Conservation (phyloP, 2,888 invertebrate genomes). For the Antheraea yamamai region DNA sequence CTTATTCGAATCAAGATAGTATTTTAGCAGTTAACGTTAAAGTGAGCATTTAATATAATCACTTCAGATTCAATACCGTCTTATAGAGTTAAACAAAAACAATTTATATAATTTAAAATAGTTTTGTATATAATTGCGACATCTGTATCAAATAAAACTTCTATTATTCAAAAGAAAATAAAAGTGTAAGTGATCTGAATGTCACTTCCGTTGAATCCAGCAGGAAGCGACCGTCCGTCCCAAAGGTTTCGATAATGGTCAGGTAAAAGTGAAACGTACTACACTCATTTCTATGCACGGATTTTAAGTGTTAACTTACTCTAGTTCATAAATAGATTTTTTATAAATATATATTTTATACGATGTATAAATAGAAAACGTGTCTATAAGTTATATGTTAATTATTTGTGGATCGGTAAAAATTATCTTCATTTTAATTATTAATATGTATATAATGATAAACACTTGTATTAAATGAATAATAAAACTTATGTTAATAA, state of each 20-base stretch:
- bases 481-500: not conserved
- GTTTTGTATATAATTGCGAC: not conserved
- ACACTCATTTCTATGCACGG: not conserved
- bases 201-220: constrained; percentile 5
- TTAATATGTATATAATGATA: not conserved
- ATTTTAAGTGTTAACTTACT: not conserved
- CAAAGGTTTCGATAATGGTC: constrained; percentile 7
- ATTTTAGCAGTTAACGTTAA: not conserved
- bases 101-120: not conserved
- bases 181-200: not conserved
- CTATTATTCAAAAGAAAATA: not conserved
- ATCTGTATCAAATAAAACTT: not conserved
- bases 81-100: not conserved
- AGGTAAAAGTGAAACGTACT: not conserved
- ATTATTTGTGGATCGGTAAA: not conserved
- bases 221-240: not conserved
- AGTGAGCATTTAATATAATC: not conserved
- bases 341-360: not conserved
- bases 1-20: not conserved
- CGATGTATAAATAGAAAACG: not conserved
- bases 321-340: not conserved
- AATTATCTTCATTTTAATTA: not conserved
- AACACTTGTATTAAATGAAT: not conserved
- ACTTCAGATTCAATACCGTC: not conserved
- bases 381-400: not conserved